Evolutionary conservation across 2,113 vertebrate genomes (phyloP).

Genomic region (Camarhynchus parvulus): DNA sequence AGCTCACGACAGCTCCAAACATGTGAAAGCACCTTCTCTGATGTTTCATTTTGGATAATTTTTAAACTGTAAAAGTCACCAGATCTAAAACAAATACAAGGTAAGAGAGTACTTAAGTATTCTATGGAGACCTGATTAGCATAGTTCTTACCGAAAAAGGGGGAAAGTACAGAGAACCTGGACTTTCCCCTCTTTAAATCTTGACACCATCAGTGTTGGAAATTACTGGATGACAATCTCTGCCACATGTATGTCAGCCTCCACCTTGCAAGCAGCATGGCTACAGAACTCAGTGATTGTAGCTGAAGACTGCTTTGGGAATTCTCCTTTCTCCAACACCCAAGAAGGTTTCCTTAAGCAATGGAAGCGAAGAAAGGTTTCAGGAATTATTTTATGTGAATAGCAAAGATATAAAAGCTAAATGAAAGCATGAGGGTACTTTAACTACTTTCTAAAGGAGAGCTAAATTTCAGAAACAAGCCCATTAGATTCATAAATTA

Average conservation of each 20-base stretch:
- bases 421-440: background rate
- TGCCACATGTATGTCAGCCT: background rate
- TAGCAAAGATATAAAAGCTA: background rate
- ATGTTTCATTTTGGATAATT: background rate
- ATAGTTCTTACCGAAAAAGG: background rate
- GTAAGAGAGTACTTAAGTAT: background rate
- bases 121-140: background rate
- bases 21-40: background rate
- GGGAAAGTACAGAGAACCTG: background rate
- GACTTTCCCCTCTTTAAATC: background rate
- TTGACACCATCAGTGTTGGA: background rate
- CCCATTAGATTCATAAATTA: background rate
- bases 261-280: fast-evolving
- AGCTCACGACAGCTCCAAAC: background rate
- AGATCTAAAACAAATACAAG: background rate
- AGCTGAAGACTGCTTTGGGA: background rate
- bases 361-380: background rate
- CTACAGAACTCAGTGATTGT: background rate
- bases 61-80: background rate
- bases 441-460: background rate
- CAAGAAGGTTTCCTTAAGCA: background rate
- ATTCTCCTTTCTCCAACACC: background rate
- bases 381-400: background rate
- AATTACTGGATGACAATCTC: background rate
- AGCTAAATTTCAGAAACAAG: background rate